Percentiles rank a stretch among this genome's conserved stretches.
phyloP scores from a whole-genome alignment of 2,797 vertebrate species.

The Urophycis tenuis region DNA sequence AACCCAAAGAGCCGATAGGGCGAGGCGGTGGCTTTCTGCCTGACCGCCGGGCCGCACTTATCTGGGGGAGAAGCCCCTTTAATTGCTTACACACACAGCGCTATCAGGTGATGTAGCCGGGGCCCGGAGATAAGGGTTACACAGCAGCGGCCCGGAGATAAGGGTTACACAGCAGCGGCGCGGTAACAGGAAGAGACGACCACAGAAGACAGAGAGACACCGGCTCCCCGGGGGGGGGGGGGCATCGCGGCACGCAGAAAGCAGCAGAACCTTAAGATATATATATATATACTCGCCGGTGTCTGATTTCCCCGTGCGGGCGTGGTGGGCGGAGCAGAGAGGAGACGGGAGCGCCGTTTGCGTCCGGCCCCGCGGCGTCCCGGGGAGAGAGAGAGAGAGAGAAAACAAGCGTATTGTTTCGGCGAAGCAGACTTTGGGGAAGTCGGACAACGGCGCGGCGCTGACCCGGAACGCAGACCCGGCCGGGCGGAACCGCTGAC shows the following conservation, averaged over 20 bases:
- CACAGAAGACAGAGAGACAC: slow-evolving; percentile 61
- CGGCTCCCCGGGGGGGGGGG: slow-evolving; percentile 45
- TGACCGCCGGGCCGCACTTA: slow-evolving; percentile 61
- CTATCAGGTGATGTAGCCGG: slow-evolving; percentile 62
- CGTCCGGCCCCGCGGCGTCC: too few species aligned
- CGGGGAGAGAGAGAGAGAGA: too few species aligned
- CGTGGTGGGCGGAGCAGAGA: not conserved
- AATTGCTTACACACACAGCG: slow-evolving; percentile 68
- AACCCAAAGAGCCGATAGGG: slow-evolving; percentile 60
- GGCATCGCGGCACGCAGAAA: too few species aligned
- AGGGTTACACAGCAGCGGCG: too few species aligned
- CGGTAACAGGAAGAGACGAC: slow-evolving; percentile 67
- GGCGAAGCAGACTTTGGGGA: slow-evolving; percentile 13
- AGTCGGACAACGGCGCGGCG: slow-evolving; percentile 32
- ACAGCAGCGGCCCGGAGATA: slow-evolving; percentile 65
- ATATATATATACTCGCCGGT: not conserved
- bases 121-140: slow-evolving; percentile 67
- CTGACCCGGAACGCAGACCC: slow-evolving; percentile 43
- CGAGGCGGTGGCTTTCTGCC: slow-evolving; percentile 62
- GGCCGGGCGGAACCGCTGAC: not conserved
- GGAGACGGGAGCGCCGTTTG: not conserved
- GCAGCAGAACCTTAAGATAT: not conserved
- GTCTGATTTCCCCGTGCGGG: not conserved
- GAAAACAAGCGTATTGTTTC: slow-evolving; percentile 14
- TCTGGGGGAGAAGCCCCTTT: slow-evolving; percentile 66